These are phyloP conservation scores for Aptenodytes forsteri DNA, from an alignment of 2,113 vertebrate species.

Conservation along the genomic window DNA sequence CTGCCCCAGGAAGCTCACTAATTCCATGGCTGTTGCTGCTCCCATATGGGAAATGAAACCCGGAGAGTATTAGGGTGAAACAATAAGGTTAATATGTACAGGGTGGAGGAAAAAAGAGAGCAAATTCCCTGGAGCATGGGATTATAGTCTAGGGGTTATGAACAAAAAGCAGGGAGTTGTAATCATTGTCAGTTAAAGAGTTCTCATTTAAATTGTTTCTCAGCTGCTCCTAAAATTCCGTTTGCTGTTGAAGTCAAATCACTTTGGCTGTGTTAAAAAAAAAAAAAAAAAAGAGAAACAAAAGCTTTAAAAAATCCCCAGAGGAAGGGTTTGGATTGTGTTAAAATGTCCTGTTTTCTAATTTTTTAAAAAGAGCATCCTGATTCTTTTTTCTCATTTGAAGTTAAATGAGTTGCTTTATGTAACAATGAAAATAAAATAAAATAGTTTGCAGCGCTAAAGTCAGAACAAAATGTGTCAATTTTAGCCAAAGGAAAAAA, in stretches of 20 bases:
- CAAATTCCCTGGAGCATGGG: background rate
- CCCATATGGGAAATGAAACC: background rate
- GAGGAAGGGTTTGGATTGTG: background rate
- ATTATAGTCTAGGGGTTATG: background rate
- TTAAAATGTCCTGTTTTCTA: background rate
- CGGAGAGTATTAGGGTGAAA: background rate
- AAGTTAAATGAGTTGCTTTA: conserved; percentile 31
- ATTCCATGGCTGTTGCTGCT: background rate
- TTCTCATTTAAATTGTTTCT: conserved; percentile 26
- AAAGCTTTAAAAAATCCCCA: background rate
- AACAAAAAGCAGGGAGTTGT: background rate
- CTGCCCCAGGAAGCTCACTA: background rate
- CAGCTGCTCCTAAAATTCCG: background rate
- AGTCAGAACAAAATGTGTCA: background rate
- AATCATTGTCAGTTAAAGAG: conserved; percentile 6
- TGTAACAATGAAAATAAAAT: conserved; percentile 5
- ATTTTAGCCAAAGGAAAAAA: background rate
- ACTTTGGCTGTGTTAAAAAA: background rate
- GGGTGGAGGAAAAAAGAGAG: background rate
- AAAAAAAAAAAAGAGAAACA: background rate
- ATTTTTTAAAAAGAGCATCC: background rate
- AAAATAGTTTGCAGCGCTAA: background rate
- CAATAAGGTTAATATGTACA: background rate
- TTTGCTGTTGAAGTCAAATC: conserved; percentile 22
- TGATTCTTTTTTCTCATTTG: background rate